A percentile compares a stretch with the other conserved stretches of the same genome.
These are phyloP conservation scores for Heliconius nattereri DNA, from an alignment of 1,140 invertebrate genomes.

Conservation along the genomic window DNA sequence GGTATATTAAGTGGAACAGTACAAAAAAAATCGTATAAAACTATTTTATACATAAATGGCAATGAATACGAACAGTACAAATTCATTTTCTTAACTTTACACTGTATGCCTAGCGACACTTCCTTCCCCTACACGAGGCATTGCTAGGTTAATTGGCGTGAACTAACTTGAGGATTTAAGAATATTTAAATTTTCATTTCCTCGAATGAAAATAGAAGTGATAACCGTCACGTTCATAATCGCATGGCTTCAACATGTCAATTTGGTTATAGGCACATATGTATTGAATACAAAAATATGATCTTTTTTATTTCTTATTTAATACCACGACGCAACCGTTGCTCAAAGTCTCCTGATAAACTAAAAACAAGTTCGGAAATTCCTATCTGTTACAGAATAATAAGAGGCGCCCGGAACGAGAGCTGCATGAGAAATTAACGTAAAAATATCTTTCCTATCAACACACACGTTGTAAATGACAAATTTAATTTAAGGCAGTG, in stretches of 20 bases:
- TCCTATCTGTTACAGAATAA: constrained; percentile 20
- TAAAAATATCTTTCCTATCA: neutral
- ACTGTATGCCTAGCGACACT: too few species aligned
- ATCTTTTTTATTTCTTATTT: neutral
- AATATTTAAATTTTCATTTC: too few species aligned
- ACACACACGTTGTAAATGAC: neutral
- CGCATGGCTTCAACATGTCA: too few species aligned
- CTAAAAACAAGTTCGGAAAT: neutral
- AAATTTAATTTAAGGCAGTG: neutral
- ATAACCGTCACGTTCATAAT: too few species aligned
- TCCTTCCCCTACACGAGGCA: too few species aligned
- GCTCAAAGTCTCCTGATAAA: neutral
- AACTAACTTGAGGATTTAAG: too few species aligned
- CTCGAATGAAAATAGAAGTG: too few species aligned
- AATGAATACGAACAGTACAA: neutral
- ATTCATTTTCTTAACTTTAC: too few species aligned
- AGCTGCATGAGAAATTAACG: neutral
- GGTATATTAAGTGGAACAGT: neutral
- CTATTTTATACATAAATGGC: neutral
- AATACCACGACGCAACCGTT: neutral
- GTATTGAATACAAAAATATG: too few species aligned
- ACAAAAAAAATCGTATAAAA: neutral
- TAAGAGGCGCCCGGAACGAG: constrained; percentile 15
- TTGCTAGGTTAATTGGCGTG: too few species aligned
- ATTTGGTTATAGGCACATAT: too few species aligned